Base-by-base conservation (phyloP, 2,888 invertebrate species). In the Lamellibrachia columna region DNA sequence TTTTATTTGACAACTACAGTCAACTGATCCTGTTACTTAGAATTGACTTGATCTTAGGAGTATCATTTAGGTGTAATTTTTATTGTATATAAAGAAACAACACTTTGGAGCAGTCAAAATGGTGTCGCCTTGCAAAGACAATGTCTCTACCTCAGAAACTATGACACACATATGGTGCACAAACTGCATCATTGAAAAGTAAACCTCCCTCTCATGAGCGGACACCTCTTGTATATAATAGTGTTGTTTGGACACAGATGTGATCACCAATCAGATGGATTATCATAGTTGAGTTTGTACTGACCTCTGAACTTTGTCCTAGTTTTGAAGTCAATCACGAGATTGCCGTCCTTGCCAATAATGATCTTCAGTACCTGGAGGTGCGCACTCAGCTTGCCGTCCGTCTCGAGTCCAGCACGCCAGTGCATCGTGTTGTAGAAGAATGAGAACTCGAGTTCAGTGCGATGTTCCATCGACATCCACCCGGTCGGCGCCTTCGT, bases 371-470 rank as follows among this genome's bases (percentile, higher is more conserved):
- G 94, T 7, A 96, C 95, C 93, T 96, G 95, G 75, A 96, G 93
- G 92, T 94, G 95, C 11, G 95, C 96, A 11, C 95, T 95, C 55
- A 95, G 94, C 15, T 95, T 93, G 3, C 95, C 95, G 53, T 96
- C 95, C 0, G 95, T 95, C 93, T 96, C 95, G 91, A 96, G 93
- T 0, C 96, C 96, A 28, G 96, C 94, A 92, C 95, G 95, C 96
- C 96, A 96, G 91, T 96, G 94, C 40, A 96, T 95, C 11, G 96
- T 95, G 93, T 96, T 95, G 93, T 96, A 96, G 94, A 95, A 96
- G 93, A 97, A 96, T 4, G 96, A 96, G 90, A 97, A 95, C 93
- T 96, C 96, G 94, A 97, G 95, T 94, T 96, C 96, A n/a, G 96
- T 96, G 40, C 95, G 95, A 93, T 97, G 96, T 93, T 97, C 97